A percentile compares a stretch with the other conserved stretches of the same genome.
Evolutionary conservation across 2,113 vertebrate genomes (phyloP).

Genomic region (Neoarius graeffei): DNA sequence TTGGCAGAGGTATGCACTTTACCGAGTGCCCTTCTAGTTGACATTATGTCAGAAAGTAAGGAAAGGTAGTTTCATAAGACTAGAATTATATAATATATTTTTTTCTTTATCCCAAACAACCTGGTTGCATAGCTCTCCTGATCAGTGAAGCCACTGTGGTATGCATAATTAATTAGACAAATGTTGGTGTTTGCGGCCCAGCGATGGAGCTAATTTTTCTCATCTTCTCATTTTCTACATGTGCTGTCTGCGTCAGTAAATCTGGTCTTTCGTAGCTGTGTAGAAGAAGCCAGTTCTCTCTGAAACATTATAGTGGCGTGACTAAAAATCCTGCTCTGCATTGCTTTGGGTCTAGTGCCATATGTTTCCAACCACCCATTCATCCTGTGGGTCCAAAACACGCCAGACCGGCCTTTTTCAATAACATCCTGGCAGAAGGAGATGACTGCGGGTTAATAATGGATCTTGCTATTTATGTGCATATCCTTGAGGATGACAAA

Average conservation of each 20-base stretch:
- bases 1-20: too few relatives aligned
- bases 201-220: too few relatives aligned
- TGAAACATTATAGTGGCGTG: slow-evolving; percentile 23
- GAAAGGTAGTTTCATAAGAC: background rate
- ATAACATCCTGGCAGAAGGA: slow-evolving; percentile 40
- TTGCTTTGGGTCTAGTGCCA: slow-evolving; percentile 20
- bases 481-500: slow-evolving; percentile 49
- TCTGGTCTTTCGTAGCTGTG: background rate
- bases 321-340: slow-evolving; percentile 24
- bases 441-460: slow-evolving; percentile 47
- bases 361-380: slow-evolving; percentile 47
- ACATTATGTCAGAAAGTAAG: background rate
- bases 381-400: slow-evolving; percentile 35
- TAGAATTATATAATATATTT: background rate
- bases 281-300: background rate
- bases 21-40: too few relatives aligned
- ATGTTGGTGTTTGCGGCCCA: background rate
- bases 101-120: background rate
- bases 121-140: background rate
- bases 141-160: background rate
- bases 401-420: slow-evolving; percentile 32
- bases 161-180: background rate
- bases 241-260: slow-evolving; percentile 1
- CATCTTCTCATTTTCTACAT: background rate
- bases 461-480: slow-evolving; percentile 44